Evolutionary conservation across 1,140 invertebrate genomes (phyloP), one percentile per base, ranked within the genome.

Genomic region (Cyphomyrmex costatus): DNA sequence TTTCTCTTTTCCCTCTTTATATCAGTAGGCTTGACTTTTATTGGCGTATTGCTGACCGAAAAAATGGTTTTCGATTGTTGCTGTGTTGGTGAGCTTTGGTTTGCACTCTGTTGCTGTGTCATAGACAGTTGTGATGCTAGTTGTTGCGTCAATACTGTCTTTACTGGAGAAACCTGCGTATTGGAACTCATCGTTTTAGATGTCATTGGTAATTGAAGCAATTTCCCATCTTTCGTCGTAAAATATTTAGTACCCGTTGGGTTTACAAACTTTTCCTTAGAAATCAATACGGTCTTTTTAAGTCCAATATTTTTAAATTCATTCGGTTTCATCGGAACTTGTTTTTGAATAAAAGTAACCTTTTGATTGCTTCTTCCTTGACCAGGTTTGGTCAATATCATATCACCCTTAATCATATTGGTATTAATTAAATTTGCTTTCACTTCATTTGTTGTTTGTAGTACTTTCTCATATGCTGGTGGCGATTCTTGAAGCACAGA

Each of bases 371-470:
- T 93, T 46, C 92, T 88, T 63, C 87, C 90, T 85, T 94, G 94
- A 24, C 93, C 93, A 14, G 93, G 93, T 82, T 95, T 95, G 27
- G 95, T 94, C 24, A 95, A 77, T 49, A 95, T 94, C 94, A 95
- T 95, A 51, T 95, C 95, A 3, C 93, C 94, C 73, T 94, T 95
- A 16, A 95, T 92, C 93, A 94, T 95, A 66, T 95, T 95, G n/a
- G 94, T 90, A 65, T 82, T 95, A 16, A 95, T 95, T 10, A 95
- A 74, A 91, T 95, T 94, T 4, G 94, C 93, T 79, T 95, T 95
- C 6, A 95, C 94, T 91, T 94, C 93, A 87, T 95, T 95, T 10
- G 94, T 94, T 19, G 94, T 94, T 88, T 95, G 93, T 3, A 95
- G 49, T 6, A 92, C 89, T 87, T 94, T 95, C 14, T 94, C 92